phyloP scores from a whole-genome alignment of 2,797 vertebrate genomes.

The Iguana delicatissima region DNA sequence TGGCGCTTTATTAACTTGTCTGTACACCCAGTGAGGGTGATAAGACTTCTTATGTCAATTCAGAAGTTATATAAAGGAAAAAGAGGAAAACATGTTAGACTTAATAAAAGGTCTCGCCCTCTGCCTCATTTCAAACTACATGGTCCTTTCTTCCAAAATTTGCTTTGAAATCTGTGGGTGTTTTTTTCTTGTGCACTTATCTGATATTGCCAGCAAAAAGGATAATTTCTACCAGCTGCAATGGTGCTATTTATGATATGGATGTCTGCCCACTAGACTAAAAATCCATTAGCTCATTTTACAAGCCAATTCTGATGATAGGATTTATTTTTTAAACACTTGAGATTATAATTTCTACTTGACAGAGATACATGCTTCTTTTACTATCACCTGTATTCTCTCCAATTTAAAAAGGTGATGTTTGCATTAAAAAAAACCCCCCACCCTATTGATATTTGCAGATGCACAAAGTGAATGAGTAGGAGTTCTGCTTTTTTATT shows the following conservation, averaged over 20 bases:
- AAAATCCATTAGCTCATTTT: conserved; percentile 16
- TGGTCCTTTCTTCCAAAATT: background rate
- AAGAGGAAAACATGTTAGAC: background rate
- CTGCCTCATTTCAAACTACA: background rate
- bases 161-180: background rate
- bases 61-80: background rate
- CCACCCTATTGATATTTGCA: background rate
- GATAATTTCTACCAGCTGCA: conserved; percentile 11
- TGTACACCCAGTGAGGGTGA: background rate
- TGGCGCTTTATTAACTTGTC: background rate
- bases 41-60: background rate
- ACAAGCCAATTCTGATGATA: background rate
- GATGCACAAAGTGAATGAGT: background rate
- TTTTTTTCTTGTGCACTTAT: background rate
- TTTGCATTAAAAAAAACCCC: background rate
- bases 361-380: conserved; percentile 5
- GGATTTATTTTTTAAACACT: conserved; percentile 10
- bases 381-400: background rate
- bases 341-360: conserved; percentile 33
- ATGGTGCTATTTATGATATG: conserved; percentile 32
- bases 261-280: conserved; percentile 32
- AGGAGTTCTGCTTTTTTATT: background rate
- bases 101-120: background rate
- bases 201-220: conserved; percentile 9
- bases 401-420: background rate